Evolutionary conservation across 2,113 vertebrate genomes (phyloP), one percentile per base, ranked within the genome.

Genomic region (Agelaius phoeniceus): DNA sequence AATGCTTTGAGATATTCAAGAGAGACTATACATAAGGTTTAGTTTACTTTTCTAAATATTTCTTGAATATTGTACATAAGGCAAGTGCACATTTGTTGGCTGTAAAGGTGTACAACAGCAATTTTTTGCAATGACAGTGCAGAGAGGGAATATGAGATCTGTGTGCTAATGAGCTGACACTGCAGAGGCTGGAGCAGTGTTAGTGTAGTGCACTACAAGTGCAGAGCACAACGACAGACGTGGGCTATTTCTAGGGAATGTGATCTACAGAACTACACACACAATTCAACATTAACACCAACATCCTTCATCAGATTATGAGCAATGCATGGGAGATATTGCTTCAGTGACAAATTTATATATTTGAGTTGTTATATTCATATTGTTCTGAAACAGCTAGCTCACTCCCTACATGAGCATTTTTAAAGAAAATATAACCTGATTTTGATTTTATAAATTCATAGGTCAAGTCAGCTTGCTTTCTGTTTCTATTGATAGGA

Each of bases 151-250:
- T 99, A 99, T 99, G 99, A 99, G 99, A 98, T 98, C 98, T 99
- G 99, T 98, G 98, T 99, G 98, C 99, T 99, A 99, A 99, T 99
- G 99, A 99, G 99, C 98, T 98, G 98, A 99, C 98, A 98, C 99
- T 99, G 99, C 99, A 99, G 99, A 99, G 98, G 98, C 98, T 98
- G 87, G 97, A 98, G 98, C 98, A 96, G 98, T 98, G 98, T 98
- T 96, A 98, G 97, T 97, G 89, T 93, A 98, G 97, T 97, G 98
- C 98, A 98, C 97, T 98, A 98, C 98, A 98, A 98, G 98, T 97
- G 97, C 98, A 98, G 90, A 96, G 97, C 96, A 98, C 79, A 95
- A 85, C 81, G 93, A 92, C 90, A 96, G 69, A 91, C 46, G 6
- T 6, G 37, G 85, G 87, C 63, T 92, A 89, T 95, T 97, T 95